Conservation (phyloP, 1,140 invertebrate species). For the Hormaphis cornu region DNA sequence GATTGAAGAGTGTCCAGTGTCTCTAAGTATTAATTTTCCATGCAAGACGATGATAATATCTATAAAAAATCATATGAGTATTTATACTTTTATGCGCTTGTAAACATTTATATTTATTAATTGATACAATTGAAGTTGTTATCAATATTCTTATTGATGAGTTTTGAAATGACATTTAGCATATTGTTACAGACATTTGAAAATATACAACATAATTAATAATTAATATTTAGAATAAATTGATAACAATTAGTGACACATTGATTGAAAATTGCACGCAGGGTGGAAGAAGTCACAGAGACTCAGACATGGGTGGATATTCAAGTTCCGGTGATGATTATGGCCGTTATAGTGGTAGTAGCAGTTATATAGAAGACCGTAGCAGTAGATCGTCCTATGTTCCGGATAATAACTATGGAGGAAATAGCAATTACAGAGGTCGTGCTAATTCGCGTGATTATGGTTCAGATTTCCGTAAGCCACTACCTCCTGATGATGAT, state of each 20-base stretch:
- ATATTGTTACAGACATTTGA: neutral
- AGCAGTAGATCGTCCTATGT: constrained; percentile 12
- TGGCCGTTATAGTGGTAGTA: constrained; percentile 28
- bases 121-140: neutral
- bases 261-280: constrained; percentile 31
- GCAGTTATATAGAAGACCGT: constrained; percentile 8
- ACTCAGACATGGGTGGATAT: constrained; percentile 29
- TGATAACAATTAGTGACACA: constrained; percentile 7
- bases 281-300: constrained; percentile 30
- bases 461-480: constrained; percentile 25
- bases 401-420: constrained; percentile 21
- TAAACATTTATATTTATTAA: neutral
- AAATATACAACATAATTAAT: neutral
- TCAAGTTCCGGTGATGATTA: constrained; percentile 21
- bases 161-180: constrained; percentile 10
- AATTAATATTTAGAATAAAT: constrained; percentile 9
- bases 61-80: neutral
- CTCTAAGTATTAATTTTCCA: neutral
- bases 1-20: neutral
- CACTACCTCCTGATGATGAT: constrained; percentile 16
- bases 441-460: constrained; percentile 23
- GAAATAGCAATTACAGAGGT: constrained; percentile 21
- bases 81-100: neutral
- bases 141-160: neutral
- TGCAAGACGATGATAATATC: neutral